Conservation (phyloP, 2,113 vertebrate genomes). For the Uropsilus gracilis region DNA sequence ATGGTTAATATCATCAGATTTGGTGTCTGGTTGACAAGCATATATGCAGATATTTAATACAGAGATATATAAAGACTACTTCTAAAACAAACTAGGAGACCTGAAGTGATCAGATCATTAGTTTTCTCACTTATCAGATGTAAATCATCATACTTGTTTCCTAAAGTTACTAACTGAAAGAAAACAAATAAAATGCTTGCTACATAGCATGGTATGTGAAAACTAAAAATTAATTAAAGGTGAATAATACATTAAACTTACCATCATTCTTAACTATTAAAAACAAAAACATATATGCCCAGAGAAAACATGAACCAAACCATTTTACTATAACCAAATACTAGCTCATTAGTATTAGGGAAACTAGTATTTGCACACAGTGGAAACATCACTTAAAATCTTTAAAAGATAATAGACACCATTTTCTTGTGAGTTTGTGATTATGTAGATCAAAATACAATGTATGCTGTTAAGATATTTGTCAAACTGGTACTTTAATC, state of each 20-base stretch:
- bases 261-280: conserved; percentile 6
- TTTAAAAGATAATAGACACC: neutral
- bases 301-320: neutral
- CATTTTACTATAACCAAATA: conserved; percentile 20
- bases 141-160: conserved; percentile 12
- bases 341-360: neutral
- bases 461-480: neutral
- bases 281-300: neutral
- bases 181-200: neutral
- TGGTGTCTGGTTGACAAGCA: neutral
- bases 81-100: neutral
- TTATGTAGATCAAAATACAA: neutral
- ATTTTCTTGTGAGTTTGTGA: conserved; percentile 1
- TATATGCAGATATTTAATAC: neutral
- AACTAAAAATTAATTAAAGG: neutral
- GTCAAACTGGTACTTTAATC: conserved; percentile 13
- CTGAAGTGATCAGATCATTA: neutral
- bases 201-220: neutral
- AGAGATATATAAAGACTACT: neutral
- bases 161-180: conserved; percentile 7
- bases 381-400: neutral
- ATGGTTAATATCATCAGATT: neutral
- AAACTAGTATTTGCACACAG: conserved; percentile 5
- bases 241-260: neutral
- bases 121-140: neutral